These are phyloP conservation scores for Drosophila asahinai DNA, from an alignment of 1,140 invertebrate species.

Conservation along the genomic window DNA sequence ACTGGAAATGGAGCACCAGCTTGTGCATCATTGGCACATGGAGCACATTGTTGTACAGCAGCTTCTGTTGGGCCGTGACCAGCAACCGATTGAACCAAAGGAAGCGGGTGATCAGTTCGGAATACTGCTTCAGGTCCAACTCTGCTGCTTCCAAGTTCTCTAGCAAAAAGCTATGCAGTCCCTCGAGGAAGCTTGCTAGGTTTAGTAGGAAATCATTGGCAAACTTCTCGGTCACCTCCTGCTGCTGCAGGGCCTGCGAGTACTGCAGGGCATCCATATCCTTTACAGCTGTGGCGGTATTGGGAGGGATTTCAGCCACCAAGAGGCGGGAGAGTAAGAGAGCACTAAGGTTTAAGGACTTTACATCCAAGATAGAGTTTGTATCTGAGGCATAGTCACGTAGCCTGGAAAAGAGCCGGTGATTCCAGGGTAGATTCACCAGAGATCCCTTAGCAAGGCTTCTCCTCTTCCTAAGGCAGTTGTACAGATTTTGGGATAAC, in stretches of 20 bases:
- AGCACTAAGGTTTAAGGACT: constrained; percentile 55
- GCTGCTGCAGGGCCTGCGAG: constrained; percentile 63
- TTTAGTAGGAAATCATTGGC: constrained; percentile 65
- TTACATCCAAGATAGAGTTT: not conserved
- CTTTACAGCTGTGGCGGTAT: constrained; percentile 23
- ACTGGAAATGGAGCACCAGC: constrained; percentile 81
- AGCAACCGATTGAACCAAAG: constrained; percentile 78
- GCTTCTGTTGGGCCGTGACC: constrained; percentile 44
- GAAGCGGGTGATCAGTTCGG: constrained; percentile 49
- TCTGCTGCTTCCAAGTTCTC: constrained; percentile 24
- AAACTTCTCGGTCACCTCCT: constrained; percentile 57
- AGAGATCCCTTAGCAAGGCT: not conserved
- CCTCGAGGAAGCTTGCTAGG: constrained; percentile 50
- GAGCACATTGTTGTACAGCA: constrained; percentile 65
- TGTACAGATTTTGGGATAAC: constrained; percentile 25
- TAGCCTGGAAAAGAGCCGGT: constrained; percentile 67
- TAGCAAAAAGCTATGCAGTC: constrained; percentile 33
- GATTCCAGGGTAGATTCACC: constrained; percentile 74
- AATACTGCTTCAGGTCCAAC: constrained; percentile 48
- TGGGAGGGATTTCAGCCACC: constrained; percentile 43
- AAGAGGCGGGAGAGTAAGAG: constrained; percentile 53
- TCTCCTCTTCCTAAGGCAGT: constrained; percentile 29
- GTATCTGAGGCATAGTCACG: constrained; percentile 56
- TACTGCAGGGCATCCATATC: constrained; percentile 67
- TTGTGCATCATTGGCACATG: constrained; percentile 72